These are phyloP conservation scores for Drosophila kohkoa DNA, from an alignment of 1,140 invertebrate genomes.

Conservation along the genomic window DNA sequence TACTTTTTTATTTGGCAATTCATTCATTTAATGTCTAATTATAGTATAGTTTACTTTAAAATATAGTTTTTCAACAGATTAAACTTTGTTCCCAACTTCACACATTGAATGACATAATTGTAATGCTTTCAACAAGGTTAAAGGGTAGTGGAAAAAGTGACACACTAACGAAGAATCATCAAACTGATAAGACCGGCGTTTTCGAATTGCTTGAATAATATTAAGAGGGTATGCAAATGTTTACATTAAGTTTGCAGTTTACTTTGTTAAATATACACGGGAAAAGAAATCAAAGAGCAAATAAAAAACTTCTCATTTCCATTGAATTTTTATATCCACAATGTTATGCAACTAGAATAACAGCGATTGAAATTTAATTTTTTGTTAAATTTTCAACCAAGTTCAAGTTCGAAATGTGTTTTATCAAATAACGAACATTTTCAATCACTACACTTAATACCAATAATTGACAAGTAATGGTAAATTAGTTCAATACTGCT, in stretches of 20 bases:
- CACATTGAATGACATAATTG: neutral
- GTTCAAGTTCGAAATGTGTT: no score
- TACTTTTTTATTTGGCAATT: no score
- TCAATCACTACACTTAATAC: neutral
- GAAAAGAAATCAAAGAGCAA: neutral
- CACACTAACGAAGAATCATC: neutral
- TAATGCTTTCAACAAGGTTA: neutral
- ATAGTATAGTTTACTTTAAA: no score
- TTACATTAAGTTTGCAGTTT: neutral
- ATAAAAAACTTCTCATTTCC: neutral
- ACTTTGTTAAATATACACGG: neutral
- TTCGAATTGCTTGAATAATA: neutral
- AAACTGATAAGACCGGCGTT: neutral
- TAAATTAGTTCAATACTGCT: constrained; percentile 9
- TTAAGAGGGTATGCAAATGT: neutral
- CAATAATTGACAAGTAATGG: constrained; percentile 3
- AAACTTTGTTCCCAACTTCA: no score
- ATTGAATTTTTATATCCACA: no score
- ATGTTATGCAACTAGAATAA: no score
- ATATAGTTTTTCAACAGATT: no score
- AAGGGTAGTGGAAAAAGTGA: neutral
- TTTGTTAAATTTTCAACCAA: no score
- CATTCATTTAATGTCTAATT: no score
- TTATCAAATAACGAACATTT: no score
- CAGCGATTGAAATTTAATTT: no score